Percentiles rank a stretch among this genome's conserved stretches.
Evolutionary conservation across 2,113 vertebrate species (phyloP).

Genomic region (Leucosticte australis): DNA sequence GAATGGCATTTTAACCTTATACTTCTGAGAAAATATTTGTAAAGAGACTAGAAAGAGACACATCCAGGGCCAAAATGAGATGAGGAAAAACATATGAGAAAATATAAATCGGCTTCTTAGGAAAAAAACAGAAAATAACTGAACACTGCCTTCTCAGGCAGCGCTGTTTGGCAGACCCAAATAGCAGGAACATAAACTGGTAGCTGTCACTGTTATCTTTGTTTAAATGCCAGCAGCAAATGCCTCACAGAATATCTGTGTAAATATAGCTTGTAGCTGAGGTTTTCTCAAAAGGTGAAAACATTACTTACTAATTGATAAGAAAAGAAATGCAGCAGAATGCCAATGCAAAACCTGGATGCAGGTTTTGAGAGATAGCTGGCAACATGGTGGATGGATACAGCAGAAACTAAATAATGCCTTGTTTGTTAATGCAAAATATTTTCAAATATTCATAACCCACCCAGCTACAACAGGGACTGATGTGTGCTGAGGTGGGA

Average conservation of each 20-base stretch:
- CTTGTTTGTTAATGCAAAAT: background rate
- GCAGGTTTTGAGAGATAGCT: background rate
- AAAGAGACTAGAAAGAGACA: background rate
- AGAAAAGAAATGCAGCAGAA: background rate
- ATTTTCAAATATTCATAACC: background rate
- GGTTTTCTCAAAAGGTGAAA: background rate
- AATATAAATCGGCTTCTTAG: background rate
- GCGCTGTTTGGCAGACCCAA: background rate
- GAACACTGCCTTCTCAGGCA: background rate
- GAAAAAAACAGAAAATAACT: background rate
- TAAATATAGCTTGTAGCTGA: background rate
- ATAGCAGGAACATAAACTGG: background rate
- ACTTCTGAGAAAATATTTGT: background rate
- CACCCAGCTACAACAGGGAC: background rate
- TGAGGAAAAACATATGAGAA: background rate
- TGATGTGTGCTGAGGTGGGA: background rate
- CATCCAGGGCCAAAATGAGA: background rate
- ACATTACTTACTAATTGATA: background rate
- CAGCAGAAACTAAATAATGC: background rate
- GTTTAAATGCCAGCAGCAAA: background rate
- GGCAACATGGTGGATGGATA: background rate
- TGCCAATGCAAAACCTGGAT: background rate
- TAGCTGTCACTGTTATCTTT: background rate
- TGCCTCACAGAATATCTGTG: background rate
- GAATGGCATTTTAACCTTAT: background rate